Conservation (phyloP, 2,113 vertebrate species). For the Barnardius zonarius region DNA sequence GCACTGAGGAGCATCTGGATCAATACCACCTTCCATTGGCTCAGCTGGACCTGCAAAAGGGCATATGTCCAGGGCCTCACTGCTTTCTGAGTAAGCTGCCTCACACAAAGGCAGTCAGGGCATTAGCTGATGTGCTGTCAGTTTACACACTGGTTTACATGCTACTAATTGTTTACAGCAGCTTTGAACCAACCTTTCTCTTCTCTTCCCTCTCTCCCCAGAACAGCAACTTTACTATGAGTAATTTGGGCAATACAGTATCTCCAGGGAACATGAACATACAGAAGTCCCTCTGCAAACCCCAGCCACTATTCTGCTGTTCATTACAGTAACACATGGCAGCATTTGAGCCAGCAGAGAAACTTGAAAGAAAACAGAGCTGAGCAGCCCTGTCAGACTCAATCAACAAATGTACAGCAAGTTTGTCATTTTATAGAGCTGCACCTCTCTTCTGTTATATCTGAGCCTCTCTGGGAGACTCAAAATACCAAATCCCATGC, state of each 20-base stretch:
- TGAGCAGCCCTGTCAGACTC: background rate
- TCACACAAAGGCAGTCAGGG: background rate
- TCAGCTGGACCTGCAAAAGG: background rate
- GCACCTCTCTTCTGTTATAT: background rate
- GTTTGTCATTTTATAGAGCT: background rate
- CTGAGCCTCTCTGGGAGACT: background rate
- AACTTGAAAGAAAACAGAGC: background rate
- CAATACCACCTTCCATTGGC: background rate
- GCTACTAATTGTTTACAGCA: background rate
- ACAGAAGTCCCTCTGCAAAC: background rate
- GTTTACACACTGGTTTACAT: background rate
- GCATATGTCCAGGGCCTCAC: background rate
- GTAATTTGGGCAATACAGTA: background rate
- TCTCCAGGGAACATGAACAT: background rate
- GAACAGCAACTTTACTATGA: background rate
- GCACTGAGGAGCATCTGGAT: background rate
- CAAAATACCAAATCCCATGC: background rate
- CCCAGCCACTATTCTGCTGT: background rate
- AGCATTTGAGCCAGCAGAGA: background rate
- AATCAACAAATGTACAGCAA: background rate
- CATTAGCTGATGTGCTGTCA: background rate
- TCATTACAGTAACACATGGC: background rate
- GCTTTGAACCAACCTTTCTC: background rate
- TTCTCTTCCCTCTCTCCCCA: background rate
- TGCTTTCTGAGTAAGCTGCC: background rate